These are phyloP conservation scores for Aethina tumida DNA, from an alignment of 1,140 invertebrate genomes.

Conservation along the genomic window DNA sequence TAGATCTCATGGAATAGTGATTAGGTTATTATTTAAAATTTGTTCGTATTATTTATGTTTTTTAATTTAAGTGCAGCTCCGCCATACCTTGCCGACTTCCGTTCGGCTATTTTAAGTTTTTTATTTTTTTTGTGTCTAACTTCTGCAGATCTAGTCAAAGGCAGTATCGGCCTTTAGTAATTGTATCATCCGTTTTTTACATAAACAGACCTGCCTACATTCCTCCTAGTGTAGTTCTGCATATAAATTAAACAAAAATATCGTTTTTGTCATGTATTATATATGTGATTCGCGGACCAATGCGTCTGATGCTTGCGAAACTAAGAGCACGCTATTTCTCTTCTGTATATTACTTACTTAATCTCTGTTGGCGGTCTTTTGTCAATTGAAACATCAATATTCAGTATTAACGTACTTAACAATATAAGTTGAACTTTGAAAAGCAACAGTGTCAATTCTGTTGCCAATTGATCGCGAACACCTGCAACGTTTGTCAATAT, in stretches of 20 bases:
- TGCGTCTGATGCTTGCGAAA: slow-evolving; percentile 24
- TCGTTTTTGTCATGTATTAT: slow-evolving; percentile 17
- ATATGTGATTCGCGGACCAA: slow-evolving; percentile 32
- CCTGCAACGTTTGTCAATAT: too few species aligned
- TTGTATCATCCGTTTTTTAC: slow-evolving; percentile 13
- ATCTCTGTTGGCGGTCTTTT: too few species aligned
- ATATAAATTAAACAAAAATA: too few species aligned
- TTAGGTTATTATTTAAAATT: slow-evolving; percentile 11
- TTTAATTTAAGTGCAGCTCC: slow-evolving; percentile 17
- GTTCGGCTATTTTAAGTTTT: slow-evolving; percentile 9
- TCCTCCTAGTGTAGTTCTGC: slow-evolving; percentile 28
- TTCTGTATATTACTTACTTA: too few species aligned
- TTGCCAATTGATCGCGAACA: too few species aligned
- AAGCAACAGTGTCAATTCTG: too few species aligned
- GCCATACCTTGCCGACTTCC: slow-evolving; percentile 23
- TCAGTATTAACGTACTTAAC: too few species aligned
- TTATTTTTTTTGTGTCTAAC: slow-evolving; percentile 8
- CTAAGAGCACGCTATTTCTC: slow-evolving; percentile 32
- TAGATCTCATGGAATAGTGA: too few species aligned
- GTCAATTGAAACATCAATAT: too few species aligned
- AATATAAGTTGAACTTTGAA: too few species aligned
- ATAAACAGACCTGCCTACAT: slow-evolving; percentile 26
- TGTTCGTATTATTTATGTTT: slow-evolving; percentile 3
- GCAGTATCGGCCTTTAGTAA: slow-evolving; percentile 15
- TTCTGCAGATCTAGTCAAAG: slow-evolving; percentile 28